Percentiles rank a stretch among this genome's conserved stretches.
These are phyloP conservation scores for Atopsyche davidsoni DNA, from an alignment of 1,140 invertebrate species.

Conservation along the genomic window DNA sequence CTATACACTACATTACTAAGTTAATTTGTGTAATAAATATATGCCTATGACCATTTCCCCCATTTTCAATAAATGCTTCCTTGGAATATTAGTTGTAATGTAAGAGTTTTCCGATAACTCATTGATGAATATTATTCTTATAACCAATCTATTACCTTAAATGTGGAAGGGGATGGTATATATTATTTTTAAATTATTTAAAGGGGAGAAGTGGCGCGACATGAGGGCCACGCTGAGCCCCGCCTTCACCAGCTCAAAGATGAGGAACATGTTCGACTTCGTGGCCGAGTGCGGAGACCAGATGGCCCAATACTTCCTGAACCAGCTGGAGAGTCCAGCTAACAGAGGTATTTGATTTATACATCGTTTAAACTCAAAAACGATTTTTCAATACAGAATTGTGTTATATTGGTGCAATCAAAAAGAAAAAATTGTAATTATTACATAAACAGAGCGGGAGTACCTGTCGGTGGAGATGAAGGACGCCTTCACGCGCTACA, in stretches of 20 bases:
- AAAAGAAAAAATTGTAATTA: too few species aligned
- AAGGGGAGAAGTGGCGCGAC: slow-evolving; percentile 43
- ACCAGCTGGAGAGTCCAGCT: not conserved
- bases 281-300: not conserved
- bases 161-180: too few species aligned
- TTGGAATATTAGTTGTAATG: too few species aligned
- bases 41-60: too few species aligned
- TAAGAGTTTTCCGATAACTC: too few species aligned
- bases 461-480: slow-evolving; percentile 42
- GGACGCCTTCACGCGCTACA: slow-evolving; percentile 48
- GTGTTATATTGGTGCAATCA: too few species aligned
- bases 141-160: too few species aligned
- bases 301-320: not conserved
- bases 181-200: not conserved
- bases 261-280: slow-evolving; percentile 1
- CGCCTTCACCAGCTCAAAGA: not conserved
- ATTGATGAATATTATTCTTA: too few species aligned
- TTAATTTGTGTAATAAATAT: too few species aligned
- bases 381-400: not conserved
- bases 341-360: not conserved
- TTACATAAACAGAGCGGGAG: slow-evolving; percentile 11
- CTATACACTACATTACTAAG: too few species aligned
- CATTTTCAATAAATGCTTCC: too few species aligned
- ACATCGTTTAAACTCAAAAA: slow-evolving; percentile 31
- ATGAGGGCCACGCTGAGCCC: slow-evolving; percentile 46